Percentiles rank a stretch among this genome's conserved stretches.
phyloP scores from a whole-genome alignment of 1,140 invertebrate genomes.

The Maniola jurtina region DNA sequence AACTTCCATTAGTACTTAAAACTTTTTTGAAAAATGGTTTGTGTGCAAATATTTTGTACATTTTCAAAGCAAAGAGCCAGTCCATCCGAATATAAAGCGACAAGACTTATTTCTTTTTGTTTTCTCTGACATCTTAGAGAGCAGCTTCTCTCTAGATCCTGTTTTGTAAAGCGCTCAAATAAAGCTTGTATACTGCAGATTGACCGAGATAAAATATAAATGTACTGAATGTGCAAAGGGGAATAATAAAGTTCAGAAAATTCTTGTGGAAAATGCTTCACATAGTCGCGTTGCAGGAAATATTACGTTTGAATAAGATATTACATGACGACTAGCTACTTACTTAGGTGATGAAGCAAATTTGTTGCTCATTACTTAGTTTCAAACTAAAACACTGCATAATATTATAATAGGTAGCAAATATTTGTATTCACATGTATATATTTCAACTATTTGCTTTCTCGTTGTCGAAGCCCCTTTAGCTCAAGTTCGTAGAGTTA shows the following conservation, averaged over 20 bases:
- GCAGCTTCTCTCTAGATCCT: conserved; percentile 21
- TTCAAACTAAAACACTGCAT: no score
- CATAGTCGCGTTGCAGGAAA: background rate
- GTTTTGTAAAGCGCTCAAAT: conserved; percentile 22
- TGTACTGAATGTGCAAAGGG: conserved; percentile 4
- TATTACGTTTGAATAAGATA: background rate
- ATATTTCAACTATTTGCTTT: no score
- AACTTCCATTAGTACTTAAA: no score
- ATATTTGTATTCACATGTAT: no score
- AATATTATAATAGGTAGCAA: no score
- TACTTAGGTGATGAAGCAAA: background rate
- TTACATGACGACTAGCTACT: background rate
- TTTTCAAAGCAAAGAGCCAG: conserved; percentile 4
- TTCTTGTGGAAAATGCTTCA: background rate
- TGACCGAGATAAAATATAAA: conserved; percentile 16
- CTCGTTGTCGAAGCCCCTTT: no score
- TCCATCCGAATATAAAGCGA: conserved; percentile 11
- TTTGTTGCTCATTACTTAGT: no score
- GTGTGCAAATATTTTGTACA: background rate
- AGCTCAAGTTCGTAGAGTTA: no score
- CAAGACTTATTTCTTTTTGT: conserved; percentile 15
- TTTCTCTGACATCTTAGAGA: conserved; percentile 16
- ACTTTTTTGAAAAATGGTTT: background rate
- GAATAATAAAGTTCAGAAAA: conserved; percentile 10
- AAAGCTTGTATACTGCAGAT: conserved; percentile 16